Evolutionary conservation across 2,113 vertebrate genomes (phyloP), one percentile per base, ranked within the genome.

Genomic region (Aramus guarauna): DNA sequence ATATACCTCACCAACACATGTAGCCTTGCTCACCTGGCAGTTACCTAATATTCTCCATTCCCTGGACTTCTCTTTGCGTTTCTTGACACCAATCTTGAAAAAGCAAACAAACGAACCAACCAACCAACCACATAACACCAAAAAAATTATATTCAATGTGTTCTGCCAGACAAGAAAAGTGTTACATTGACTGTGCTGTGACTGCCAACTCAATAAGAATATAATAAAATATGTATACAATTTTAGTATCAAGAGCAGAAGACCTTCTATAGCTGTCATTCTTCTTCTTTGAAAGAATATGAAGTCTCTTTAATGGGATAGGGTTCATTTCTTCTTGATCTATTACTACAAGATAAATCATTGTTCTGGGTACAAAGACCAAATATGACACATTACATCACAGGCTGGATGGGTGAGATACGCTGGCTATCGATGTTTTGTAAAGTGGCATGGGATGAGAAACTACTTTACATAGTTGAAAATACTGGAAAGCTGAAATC

Each of bases 301-400:
- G 9, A 24, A 53, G 9, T 50, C 15, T 27, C 41, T 68, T 8
- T n/a, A 69, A 47, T 41, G 36, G 10, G 41, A 71, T 29, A 32
- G 15, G 5, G 9, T 83, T 91, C 1, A 10, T 39, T 85, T 37
- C 6, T 50, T 67, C 88, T 34, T 71, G 9, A 81, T 11, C 8
- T 50, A 6, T 43, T 80, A 18, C 7, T 67, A 62, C 62, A 52
- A 24, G 29, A 50, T n/a, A 79, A 87, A 77, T 29, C 3, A 34
- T 23, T 74, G 9, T 5, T 71, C 55, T 67, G 8, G 12, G 6
- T n/a, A 59, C 53, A 87, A 81, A 85, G 27, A 63, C 6, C 29
- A 63, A 45, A 78, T 26, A 67, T 9, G n/a, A 75, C 13, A n/a
- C 3, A 1, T 3, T 50, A 21, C 10, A 26, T n/a, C 1, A 1